Evolutionary conservation across 2,888 invertebrate genomes (phyloP).

Genomic region (Megaustenia siamemsis): DNA sequence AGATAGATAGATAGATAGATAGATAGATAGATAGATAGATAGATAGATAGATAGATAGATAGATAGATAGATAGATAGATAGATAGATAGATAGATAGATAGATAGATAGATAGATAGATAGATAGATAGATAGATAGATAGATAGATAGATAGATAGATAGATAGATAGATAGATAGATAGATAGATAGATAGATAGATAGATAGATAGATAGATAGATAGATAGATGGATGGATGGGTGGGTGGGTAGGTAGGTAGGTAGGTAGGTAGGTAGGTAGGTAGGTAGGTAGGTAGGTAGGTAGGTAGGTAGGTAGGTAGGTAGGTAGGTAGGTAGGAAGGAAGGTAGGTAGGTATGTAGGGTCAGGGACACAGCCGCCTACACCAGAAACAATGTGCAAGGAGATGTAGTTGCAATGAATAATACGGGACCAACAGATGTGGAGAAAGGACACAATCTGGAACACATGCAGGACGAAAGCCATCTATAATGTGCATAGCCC

Average conservation of each 20-base stretch:
- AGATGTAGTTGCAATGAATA: too few species aligned
- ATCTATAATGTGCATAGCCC: too few species aligned
- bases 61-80: background rate
- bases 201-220: background rate
- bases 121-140: background rate
- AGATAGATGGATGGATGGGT: too few species aligned
- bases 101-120: background rate
- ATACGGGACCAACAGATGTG: too few species aligned
- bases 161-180: background rate
- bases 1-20: background rate
- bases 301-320: background rate
- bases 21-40: background rate
- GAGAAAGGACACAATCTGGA: too few species aligned
- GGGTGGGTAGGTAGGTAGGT: too few species aligned
- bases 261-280: background rate
- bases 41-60: background rate
- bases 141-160: background rate
- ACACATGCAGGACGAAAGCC: too few species aligned
- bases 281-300: background rate
- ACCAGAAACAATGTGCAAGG: too few species aligned
- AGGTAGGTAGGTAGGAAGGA: background rate
- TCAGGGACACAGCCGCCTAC: background rate
- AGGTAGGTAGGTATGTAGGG: background rate
- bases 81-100: background rate
- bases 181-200: background rate